phyloP scores from a whole-genome alignment of 2,797 vertebrate genomes.

The Nannoperca obscura region DNA sequence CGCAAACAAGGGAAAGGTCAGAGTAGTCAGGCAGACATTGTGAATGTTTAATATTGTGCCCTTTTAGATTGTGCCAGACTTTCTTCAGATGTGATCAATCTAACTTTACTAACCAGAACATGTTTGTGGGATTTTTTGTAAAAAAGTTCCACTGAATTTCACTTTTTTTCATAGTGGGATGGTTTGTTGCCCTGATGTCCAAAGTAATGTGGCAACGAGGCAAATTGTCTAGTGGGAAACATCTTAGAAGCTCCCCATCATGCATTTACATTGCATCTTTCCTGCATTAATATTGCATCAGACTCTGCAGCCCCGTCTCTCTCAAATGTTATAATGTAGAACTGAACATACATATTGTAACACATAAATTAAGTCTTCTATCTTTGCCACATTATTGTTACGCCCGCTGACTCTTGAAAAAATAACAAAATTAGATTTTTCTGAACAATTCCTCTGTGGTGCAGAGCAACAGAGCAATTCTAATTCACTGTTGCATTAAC shows the following conservation, averaged over 20 bases:
- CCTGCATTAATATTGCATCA: constrained; percentile 69
- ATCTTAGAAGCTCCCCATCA: constrained; percentile 51
- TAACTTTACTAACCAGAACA: constrained; percentile 34
- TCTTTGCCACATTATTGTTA: constrained; percentile 29
- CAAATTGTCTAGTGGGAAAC: constrained; percentile 37
- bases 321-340: constrained; percentile 41
- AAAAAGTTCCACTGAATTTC: neutral
- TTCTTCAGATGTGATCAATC: constrained; percentile 67
- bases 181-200: constrained; percentile 45
- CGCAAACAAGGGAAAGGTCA: constrained; percentile 80
- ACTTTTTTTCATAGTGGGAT: neutral
- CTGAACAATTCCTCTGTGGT: constrained; percentile 52
- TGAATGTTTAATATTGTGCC: constrained; percentile 78
- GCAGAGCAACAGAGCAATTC: constrained; percentile 61
- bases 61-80: constrained; percentile 68
- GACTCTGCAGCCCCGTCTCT: constrained; percentile 38
- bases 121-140: constrained; percentile 41
- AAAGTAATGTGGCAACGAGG: constrained; percentile 43
- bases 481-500: constrained; percentile 71
- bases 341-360: constrained; percentile 50
- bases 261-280: constrained; percentile 62
- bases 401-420: constrained; percentile 17
- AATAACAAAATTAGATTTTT: constrained; percentile 48
- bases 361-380: constrained; percentile 14
- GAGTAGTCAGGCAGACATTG: constrained; percentile 57